Evolutionary conservation across 2,113 vertebrate genomes (phyloP).

Genomic region (Salvelinus alpinus): DNA sequence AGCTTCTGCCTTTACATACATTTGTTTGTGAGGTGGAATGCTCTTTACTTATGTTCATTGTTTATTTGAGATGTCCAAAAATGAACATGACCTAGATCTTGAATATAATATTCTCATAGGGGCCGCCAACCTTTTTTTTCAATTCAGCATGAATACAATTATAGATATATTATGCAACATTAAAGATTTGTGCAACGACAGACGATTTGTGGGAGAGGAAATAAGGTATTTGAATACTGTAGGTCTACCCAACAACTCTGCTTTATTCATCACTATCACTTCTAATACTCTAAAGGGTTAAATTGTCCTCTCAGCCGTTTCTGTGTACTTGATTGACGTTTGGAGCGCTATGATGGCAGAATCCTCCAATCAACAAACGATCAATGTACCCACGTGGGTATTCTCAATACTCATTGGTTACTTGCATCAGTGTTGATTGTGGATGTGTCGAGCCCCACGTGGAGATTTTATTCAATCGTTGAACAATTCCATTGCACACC

Average conservation of each 20-base stretch:
- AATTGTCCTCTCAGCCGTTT: slow-evolving; percentile 48
- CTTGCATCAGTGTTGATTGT: slow-evolving; percentile 66
- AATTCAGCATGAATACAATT: slow-evolving; percentile 31
- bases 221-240: slow-evolving; percentile 61
- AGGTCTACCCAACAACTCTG: slow-evolving; percentile 53
- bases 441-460: slow-evolving; percentile 77
- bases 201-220: slow-evolving; percentile 52
- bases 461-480: slow-evolving; percentile 81
- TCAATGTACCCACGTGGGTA: slow-evolving; percentile 70
- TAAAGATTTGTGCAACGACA: slow-evolving; percentile 30
- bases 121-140: slow-evolving; percentile 31
- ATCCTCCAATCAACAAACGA: slow-evolving; percentile 67
- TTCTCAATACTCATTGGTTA: slow-evolving; percentile 59
- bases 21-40: too few relatives aligned
- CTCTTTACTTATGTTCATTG: neutral
- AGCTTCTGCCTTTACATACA: too few relatives aligned
- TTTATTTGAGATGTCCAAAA: slow-evolving; percentile 34
- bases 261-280: slow-evolving; percentile 34
- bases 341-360: slow-evolving; percentile 36
- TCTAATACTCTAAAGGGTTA: slow-evolving; percentile 67
- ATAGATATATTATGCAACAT: neutral
- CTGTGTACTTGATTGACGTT: slow-evolving; percentile 71
- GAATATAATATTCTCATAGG: slow-evolving; percentile 3
- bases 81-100: slow-evolving; percentile 23
- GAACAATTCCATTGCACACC: slow-evolving; percentile 62